phyloP scores from a whole-genome alignment of 2,888 invertebrate genomes.

The Phyto melanocephala region DNA sequence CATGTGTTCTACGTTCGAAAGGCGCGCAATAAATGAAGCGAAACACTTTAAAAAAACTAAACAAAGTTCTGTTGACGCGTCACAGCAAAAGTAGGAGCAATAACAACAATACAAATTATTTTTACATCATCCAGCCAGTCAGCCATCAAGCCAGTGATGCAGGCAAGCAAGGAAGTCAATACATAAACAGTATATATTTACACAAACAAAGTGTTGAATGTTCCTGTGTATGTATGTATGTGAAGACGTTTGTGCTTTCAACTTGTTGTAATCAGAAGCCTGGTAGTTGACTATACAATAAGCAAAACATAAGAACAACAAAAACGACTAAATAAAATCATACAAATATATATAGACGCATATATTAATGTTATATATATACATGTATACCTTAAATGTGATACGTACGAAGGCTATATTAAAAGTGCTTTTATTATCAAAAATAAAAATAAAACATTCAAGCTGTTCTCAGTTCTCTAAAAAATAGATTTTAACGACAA shows the following conservation, averaged over 20 bases:
- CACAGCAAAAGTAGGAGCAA: slow-evolving; percentile 26
- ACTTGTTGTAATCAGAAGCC: slow-evolving; percentile 56
- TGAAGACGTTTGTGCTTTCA: slow-evolving; percentile 37
- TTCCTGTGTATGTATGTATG: no score
- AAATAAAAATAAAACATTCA: neutral
- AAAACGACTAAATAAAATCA: slow-evolving; percentile 34
- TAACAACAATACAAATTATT: slow-evolving; percentile 32
- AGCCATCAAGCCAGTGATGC: slow-evolving; percentile 1
- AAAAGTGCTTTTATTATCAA: no score
- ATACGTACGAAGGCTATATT: neutral
- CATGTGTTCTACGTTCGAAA: slow-evolving; percentile 60
- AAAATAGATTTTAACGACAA: no score
- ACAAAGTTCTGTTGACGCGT: slow-evolving; percentile 64
- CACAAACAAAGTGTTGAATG: slow-evolving; percentile 47
- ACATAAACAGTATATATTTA: slow-evolving; percentile 36
- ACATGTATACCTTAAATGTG: neutral
- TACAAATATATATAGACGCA: slow-evolving; percentile 2
- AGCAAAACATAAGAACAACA: slow-evolving; percentile 30
- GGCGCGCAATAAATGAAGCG: slow-evolving; percentile 73
- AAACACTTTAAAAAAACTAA: slow-evolving; percentile 65
- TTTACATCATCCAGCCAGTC: slow-evolving; percentile 19
- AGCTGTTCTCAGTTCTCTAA: neutral
- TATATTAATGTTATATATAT: no score
- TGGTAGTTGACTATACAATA: slow-evolving; percentile 41
- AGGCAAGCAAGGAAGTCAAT: slow-evolving; percentile 33